Percentiles rank a stretch among this genome's conserved stretches.
Evolutionary conservation across 2,888 invertebrate species (phyloP).

Genomic region (Euproctis similis): DNA sequence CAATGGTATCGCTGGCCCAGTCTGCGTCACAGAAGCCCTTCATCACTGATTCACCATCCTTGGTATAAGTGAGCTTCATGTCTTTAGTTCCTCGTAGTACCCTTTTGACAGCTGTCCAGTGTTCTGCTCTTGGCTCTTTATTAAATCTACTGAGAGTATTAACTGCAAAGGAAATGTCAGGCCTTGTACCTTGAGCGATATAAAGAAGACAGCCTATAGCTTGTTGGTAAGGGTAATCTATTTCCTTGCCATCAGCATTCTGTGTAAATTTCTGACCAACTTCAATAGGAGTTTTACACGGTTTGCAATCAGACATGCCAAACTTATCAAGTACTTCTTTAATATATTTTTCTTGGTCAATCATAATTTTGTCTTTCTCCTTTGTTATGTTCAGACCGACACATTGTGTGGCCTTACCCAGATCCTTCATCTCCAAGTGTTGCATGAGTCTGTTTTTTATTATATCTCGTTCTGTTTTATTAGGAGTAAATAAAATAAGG

Average conservation of each 20-base stretch:
- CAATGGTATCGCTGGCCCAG: not conserved
- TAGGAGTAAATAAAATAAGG: slow-evolving; percentile 12
- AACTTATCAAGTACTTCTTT: not conserved
- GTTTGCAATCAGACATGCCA: not conserved
- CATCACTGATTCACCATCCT: not conserved
- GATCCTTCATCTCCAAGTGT: slow-evolving; percentile 11
- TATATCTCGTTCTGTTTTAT: not conserved
- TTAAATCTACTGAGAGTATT: slow-evolving; percentile 1
- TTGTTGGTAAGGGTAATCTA: slow-evolving; percentile 6
- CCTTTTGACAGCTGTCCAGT: slow-evolving; percentile 6
- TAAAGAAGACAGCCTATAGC: slow-evolving; percentile 3
- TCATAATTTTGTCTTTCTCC: not conserved
- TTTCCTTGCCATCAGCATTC: not conserved
- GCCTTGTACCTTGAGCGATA: slow-evolving; percentile 5
- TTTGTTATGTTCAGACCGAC: slow-evolving; percentile 4
- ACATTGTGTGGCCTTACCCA: slow-evolving; percentile 6
- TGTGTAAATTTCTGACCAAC: not conserved
- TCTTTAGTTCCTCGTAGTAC: slow-evolving; percentile 10
- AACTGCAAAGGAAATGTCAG: slow-evolving; percentile 3
- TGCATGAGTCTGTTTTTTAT: slow-evolving; percentile 12
- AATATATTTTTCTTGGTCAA: not conserved
- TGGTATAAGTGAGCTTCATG: not conserved
- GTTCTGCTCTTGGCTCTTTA: slow-evolving; percentile 1
- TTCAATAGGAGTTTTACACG: not conserved
- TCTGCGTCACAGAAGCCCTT: slow-evolving; percentile 1